Evolutionary conservation across 2,888 invertebrate genomes (phyloP).

Genomic region (Camptogramma bilineatum): DNA sequence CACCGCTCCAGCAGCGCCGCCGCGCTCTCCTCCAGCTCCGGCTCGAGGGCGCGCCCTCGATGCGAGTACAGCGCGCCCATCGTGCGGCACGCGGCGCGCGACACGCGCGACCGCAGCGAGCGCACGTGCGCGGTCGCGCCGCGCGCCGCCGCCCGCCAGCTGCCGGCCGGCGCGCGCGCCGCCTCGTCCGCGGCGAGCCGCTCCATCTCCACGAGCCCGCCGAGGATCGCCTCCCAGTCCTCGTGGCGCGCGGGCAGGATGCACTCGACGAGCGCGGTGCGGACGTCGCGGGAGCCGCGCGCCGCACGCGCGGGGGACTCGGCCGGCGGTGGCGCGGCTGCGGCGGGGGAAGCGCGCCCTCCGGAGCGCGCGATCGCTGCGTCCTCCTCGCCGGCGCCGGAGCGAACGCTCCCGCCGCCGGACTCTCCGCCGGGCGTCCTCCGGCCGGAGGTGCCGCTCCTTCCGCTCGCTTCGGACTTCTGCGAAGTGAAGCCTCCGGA

Average conservation of each 20-base stretch:
- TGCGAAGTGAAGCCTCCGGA: constrained; percentile 28
- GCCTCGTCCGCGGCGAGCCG: constrained; percentile 88
- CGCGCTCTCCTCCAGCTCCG: constrained; percentile 95
- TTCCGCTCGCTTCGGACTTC: constrained; percentile 28
- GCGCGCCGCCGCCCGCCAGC: constrained; percentile 88
- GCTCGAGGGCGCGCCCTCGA: constrained; percentile 84
- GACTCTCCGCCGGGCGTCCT: constrained; percentile 54
- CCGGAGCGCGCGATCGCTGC: constrained; percentile 2
- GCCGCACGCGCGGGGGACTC: constrained; percentile 26
- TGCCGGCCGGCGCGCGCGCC: constrained; percentile 89
- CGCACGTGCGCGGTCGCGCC: constrained; percentile 91
- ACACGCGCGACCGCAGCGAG: constrained; percentile 96
- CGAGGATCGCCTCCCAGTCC: constrained; percentile 93
- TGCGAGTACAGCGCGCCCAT: constrained; percentile 91
- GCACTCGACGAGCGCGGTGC: constrained; percentile 72
- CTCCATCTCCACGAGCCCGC: constrained; percentile 89
- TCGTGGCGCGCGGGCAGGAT: constrained; percentile 86
- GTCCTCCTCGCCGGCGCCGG: background rate
- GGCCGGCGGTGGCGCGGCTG: constrained; percentile 50
- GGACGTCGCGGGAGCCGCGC: constrained; percentile 65
- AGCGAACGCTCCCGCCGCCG: constrained; percentile 17
- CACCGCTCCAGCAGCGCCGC: constrained; percentile 93
- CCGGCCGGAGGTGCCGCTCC: constrained; percentile 11
- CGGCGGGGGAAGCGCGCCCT: constrained; percentile 49
- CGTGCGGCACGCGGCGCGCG: constrained; percentile 94